Base-by-base conservation (phyloP, 2,888 invertebrate genomes). In the Microdon myrmicae region DNA sequence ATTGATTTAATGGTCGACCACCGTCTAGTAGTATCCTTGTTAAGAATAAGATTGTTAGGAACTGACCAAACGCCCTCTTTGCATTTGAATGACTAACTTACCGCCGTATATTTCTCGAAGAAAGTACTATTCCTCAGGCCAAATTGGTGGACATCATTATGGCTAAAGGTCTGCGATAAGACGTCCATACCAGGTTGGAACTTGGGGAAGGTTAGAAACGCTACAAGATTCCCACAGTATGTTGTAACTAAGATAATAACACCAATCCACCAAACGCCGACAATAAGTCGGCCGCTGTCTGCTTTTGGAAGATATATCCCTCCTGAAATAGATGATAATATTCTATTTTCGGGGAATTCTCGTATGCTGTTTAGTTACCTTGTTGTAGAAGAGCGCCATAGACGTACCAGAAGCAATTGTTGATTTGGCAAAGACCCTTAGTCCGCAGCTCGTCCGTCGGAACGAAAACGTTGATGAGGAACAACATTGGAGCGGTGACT, bases 221-320 rank as follows among this genome's bases (percentile, higher is more conserved):
- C 94, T 0, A 95, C 94, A 69, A 96, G 83, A 79, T 93, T 94
- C 2, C 95, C 95, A 45, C 93, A 93, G 76, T 95, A 96, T 0
- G 94, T 94, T 10, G 94, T 94, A 0, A 94, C 90, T 12, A 94
- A 84, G 0, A 95, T 90, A 61, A 94, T 83, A 0, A 94, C 94
- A 1, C 92, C 91, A 35, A 95, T 78, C 95, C 95, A 95, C 95
- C 95, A 96, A 1, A 91, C 87, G 0, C 92, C 93, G 0, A 95
- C 87, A 2, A 95, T 84, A 4, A 94, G 78, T 4, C 95, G 86
- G 2, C 92, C 93, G 70, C 94, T 94, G 74, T 93, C 91, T 0
- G 92, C 90, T 44, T 86, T 83, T 0, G 95, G 95, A 20, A 94
- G 81, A 73, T 91, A 89, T 85, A 91, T 90, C 3, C 94, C 94